Percentiles rank a stretch among this genome's conserved stretches.
Evolutionary conservation across 1,140 invertebrate species (phyloP).

Genomic region (Caenorhabditis remanei): DNA sequence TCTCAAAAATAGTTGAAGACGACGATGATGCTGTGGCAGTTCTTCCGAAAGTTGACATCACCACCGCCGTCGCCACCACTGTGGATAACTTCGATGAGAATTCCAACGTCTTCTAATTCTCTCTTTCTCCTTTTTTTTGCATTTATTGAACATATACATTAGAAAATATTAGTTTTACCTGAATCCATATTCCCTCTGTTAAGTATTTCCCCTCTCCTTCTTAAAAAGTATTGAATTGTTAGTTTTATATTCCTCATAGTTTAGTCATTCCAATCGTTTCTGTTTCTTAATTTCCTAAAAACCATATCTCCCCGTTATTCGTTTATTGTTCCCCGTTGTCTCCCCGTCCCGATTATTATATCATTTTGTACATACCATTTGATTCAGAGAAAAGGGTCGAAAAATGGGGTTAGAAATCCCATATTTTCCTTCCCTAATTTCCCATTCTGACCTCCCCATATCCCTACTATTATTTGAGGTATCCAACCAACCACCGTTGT

Average conservation of each 20-base stretch:
- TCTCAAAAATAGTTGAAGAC: slow-evolving; percentile 28
- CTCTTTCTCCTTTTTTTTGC: background rate
- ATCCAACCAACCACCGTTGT: no score
- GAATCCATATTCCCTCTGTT: background rate
- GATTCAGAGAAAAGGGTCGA: no score
- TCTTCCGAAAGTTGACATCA: background rate
- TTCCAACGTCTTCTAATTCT: slow-evolving; percentile 11
- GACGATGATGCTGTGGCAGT: background rate
- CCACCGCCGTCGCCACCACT: background rate
- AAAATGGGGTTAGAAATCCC: no score
- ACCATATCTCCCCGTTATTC: background rate
- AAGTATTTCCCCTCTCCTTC: no score
- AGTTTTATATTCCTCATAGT: slow-evolving; percentile 16
- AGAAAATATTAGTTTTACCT: slow-evolving; percentile 6
- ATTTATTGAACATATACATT: background rate
- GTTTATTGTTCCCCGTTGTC: background rate
- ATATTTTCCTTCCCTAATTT: no score
- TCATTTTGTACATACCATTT: no score
- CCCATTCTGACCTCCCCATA: no score
- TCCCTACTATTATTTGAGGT: no score
- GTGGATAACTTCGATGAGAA: background rate
- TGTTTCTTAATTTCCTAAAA: background rate
- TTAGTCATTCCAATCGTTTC: background rate
- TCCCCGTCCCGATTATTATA: no score
- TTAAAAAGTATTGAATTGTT: background rate